These are phyloP conservation scores for Tamandua tetradactyla DNA, from an alignment of 2,797 vertebrate genomes.

Conservation along the genomic window DNA sequence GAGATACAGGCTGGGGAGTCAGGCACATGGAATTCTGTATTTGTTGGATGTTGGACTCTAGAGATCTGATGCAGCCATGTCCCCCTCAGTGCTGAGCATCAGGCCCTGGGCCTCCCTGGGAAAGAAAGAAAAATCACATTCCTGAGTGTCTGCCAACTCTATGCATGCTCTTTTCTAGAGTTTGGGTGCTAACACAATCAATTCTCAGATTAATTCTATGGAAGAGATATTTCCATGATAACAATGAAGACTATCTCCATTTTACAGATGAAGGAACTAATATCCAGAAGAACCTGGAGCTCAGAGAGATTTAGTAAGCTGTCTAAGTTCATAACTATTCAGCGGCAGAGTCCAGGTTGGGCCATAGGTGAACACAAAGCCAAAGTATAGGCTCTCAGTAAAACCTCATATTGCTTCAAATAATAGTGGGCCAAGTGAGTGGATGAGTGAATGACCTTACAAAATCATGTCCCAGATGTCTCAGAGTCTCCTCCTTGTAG, in stretches of 20 bases:
- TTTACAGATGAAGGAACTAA: not conserved
- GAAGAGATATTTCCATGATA: fast-evolving
- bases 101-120: fast-evolving
- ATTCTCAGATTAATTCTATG: not conserved
- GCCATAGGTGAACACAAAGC: not conserved
- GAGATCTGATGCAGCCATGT: not conserved
- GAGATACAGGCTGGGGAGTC: too few species aligned
- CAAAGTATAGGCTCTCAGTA: not conserved
- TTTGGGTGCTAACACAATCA: too few species aligned
- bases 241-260: not conserved
- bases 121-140: not conserved
- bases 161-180: not conserved
- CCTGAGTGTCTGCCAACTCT: fast-evolving
- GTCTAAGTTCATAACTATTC: not conserved
- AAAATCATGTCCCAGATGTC: not conserved
- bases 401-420: not conserved
- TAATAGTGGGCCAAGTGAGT: not conserved
- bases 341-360: not conserved
- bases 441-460: not conserved
- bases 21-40: fast-evolving
- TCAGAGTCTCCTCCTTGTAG: not conserved
- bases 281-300: not conserved
- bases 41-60: not conserved
- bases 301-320: not conserved
- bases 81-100: fast-evolving